Evolutionary conservation across 1,140 invertebrate genomes (phyloP).

Genomic region (Drosophila leontia): DNA sequence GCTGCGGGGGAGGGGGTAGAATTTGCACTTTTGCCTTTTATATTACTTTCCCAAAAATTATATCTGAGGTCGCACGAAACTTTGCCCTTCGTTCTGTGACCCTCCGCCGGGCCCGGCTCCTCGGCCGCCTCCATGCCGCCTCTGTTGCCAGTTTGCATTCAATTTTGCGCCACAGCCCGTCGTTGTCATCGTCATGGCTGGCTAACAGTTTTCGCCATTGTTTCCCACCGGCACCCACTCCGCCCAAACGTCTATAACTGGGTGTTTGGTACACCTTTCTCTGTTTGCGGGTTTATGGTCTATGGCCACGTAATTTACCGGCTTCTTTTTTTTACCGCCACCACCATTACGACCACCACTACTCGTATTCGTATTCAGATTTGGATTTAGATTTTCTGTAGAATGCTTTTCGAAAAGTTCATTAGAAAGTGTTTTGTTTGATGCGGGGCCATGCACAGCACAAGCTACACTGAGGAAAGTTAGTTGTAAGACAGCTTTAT

Average conservation of each 20-base stretch:
- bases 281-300: conserved; percentile 68
- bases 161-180: conserved; percentile 50
- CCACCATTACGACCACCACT: conserved; percentile 1
- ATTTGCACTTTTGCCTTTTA: conserved; percentile 56
- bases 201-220: conserved; percentile 76
- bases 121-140: not conserved
- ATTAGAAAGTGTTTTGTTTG: conserved; percentile 77
- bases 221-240: conserved; percentile 21
- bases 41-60: conserved; percentile 55
- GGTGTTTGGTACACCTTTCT: conserved; percentile 25
- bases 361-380: conserved; percentile 61
- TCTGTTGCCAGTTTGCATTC: conserved; percentile 56
- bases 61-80: conserved; percentile 45
- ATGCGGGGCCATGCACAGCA: conserved; percentile 64
- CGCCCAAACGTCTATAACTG: conserved; percentile 19
- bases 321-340: conserved; percentile 50
- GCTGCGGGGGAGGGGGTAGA: not conserved
- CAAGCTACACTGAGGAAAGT: conserved; percentile 24
- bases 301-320: conserved; percentile 76
- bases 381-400: conserved; percentile 65
- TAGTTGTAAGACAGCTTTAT: not conserved
- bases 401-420: conserved; percentile 75
- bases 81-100: conserved; percentile 51
- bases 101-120: not conserved
- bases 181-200: conserved; percentile 71